Percentiles rank a stretch among this genome's conserved stretches.
Evolutionary conservation across 2,797 vertebrate species (phyloP).

Genomic region (Paramormyrops hopkinsi): DNA sequence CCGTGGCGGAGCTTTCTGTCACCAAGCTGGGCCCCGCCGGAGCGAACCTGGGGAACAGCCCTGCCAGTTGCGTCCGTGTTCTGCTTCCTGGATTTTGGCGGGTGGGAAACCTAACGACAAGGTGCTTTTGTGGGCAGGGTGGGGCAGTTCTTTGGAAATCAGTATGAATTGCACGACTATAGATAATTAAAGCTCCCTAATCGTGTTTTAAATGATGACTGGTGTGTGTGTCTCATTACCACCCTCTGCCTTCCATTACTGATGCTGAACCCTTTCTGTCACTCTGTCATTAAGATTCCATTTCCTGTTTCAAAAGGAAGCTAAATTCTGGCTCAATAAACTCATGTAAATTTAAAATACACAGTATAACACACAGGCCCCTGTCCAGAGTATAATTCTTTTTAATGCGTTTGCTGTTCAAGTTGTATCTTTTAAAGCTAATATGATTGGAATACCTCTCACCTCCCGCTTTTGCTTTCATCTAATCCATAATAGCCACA

Average conservation of each 20-base stretch:
- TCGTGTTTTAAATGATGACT: constrained; percentile 10
- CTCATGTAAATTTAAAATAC: background rate
- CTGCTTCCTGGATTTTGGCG: background rate
- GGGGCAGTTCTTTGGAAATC: background rate
- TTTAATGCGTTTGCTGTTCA: background rate
- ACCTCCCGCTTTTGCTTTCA: background rate
- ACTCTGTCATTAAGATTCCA: background rate
- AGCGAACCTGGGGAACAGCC: background rate
- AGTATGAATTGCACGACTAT: background rate
- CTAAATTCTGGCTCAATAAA: background rate
- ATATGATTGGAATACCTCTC: background rate
- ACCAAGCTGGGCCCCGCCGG: background rate
- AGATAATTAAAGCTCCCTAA: constrained; percentile 5
- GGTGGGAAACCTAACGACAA: background rate
- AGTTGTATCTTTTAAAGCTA: background rate
- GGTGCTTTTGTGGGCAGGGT: background rate
- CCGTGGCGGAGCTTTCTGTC: background rate
- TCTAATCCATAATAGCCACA: background rate
- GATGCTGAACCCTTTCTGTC: background rate
- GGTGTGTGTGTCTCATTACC: background rate
- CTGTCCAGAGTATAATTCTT: background rate
- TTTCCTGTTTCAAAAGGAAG: background rate
- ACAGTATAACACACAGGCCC: background rate
- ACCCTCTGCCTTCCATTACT: background rate
- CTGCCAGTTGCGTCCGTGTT: background rate